phyloP scores from a whole-genome alignment of 2,113 vertebrate species.

The Tenebrosternarchus preto region DNA sequence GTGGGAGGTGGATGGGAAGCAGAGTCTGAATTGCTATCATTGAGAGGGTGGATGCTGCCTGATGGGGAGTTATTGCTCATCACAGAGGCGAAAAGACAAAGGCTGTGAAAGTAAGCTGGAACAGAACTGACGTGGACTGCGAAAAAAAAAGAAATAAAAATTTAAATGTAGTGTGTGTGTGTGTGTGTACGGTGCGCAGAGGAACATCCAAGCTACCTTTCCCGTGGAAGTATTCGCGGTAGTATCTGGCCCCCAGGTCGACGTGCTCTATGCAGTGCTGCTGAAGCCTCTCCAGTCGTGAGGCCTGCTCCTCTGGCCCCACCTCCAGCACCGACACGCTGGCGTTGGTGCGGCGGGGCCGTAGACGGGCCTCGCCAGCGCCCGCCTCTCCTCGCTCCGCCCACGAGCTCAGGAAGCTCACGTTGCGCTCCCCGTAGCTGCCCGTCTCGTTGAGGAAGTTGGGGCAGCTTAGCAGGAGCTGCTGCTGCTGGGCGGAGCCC shows the following conservation, averaged over 20 bases:
- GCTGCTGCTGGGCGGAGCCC: constrained; percentile 65
- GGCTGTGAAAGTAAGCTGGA: neutral
- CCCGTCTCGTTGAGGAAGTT: constrained; percentile 92
- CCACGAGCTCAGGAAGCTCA: constrained; percentile 83
- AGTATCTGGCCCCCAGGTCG: constrained; percentile 89
- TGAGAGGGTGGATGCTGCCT: neutral
- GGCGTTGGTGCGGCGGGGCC: constrained; percentile 80
- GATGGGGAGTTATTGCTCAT: neutral
- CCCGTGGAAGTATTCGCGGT: constrained; percentile 86
- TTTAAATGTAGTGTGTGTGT: no score
- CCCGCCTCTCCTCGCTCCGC: constrained; percentile 58
- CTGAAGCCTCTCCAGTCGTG: constrained; percentile 74
- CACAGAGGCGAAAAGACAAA: neutral
- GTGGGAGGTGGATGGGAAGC: constrained; percentile 43
- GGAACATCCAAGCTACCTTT: constrained; percentile 68
- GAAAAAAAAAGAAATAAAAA: neutral
- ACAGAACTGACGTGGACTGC: no score
- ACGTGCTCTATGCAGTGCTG: constrained; percentile 89
- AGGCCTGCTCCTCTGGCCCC: constrained; percentile 76
- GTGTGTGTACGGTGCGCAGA: no score
- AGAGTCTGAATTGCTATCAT: neutral
- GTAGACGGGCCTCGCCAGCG: constrained; percentile 50
- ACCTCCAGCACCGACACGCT: constrained; percentile 86
- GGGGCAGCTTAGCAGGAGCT: constrained; percentile 86
- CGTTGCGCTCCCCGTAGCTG: constrained; percentile 78